Percentiles rank a stretch among this genome's conserved stretches.
Conservation (phyloP, 2,797 vertebrate species). For the Pseudochaenichthys georgianus region DNA sequence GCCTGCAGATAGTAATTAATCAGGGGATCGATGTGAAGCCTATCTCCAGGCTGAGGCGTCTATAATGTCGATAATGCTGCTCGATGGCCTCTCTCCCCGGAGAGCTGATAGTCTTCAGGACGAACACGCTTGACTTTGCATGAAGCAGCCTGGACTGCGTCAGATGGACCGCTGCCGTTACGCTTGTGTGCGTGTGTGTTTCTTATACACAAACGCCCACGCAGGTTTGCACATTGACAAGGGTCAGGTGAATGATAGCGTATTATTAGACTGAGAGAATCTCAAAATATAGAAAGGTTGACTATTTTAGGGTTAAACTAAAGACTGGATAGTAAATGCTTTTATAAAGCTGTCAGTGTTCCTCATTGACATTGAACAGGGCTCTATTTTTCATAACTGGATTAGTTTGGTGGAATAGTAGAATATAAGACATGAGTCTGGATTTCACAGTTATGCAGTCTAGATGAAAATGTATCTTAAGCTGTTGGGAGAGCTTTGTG, state of each 20-base stretch:
- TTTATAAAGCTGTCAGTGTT: background rate
- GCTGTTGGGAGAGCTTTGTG: background rate
- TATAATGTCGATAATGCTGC: conserved; percentile 84
- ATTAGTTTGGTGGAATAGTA: background rate
- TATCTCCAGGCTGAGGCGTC: conserved; percentile 81
- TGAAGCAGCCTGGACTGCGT: conserved; percentile 52
- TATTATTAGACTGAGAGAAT: background rate
- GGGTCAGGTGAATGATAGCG: background rate
- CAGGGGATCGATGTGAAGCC: conserved; percentile 83
- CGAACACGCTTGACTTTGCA: conserved; percentile 78
- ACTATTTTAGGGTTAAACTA: background rate
- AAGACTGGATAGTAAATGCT: background rate
- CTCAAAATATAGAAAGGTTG: too few relatives aligned
- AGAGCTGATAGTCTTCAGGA: conserved; percentile 78
- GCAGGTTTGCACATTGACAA: background rate
- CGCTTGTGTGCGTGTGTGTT: background rate
- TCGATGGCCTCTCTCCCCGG: conserved; percentile 76
- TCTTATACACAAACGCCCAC: too few relatives aligned
- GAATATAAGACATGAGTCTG: background rate
- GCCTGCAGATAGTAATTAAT: conserved; percentile 87
- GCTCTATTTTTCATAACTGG: background rate
- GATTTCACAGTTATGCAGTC: background rate
- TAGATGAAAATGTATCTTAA: background rate
- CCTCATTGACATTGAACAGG: background rate
- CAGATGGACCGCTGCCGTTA: conserved; percentile 41